These are phyloP conservation scores for Scopus umbretta DNA, from an alignment of 2,113 vertebrate species.

Conservation along the genomic window DNA sequence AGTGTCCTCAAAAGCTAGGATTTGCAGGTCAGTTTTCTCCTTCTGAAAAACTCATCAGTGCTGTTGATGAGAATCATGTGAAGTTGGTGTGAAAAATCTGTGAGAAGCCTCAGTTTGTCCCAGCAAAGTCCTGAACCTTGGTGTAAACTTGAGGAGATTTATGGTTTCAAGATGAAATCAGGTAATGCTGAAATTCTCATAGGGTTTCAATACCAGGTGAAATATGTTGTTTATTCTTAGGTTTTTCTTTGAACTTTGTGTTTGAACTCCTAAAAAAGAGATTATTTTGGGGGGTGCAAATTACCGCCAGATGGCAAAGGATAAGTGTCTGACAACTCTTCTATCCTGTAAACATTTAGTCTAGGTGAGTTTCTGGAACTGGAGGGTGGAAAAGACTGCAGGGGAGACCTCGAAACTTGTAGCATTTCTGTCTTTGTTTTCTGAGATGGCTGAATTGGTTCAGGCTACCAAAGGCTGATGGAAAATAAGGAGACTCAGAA, in stretches of 20 bases:
- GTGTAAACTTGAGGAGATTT: slow-evolving; percentile 12
- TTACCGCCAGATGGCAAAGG: slow-evolving; percentile 22
- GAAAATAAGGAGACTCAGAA: not conserved
- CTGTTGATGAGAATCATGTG: not conserved
- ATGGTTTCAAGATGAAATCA: slow-evolving; percentile 49
- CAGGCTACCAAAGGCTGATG: not conserved
- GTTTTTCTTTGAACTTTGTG: slow-evolving; percentile 46
- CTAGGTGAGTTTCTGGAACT: slow-evolving; percentile 35
- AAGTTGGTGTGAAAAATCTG: not conserved
- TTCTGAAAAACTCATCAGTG: slow-evolving; percentile 31
- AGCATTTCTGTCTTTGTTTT: not conserved
- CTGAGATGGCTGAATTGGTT: not conserved
- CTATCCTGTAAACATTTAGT: slow-evolving; percentile 31
- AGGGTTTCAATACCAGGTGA: slow-evolving; percentile 27
- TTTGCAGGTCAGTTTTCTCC: not conserved
- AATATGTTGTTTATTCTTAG: slow-evolving; percentile 42
- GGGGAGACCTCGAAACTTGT: not conserved
- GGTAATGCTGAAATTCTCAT: slow-evolving; percentile 12
- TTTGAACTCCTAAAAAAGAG: slow-evolving; percentile 36
- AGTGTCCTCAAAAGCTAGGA: not conserved
- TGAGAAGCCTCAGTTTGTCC: not conserved
- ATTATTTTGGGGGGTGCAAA: slow-evolving; percentile 14
- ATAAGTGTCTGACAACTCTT: slow-evolving; percentile 33
- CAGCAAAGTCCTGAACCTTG: not conserved
- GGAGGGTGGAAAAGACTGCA: not conserved